Evolutionary conservation across 2,888 invertebrate genomes (phyloP).

Genomic region (Eurois occulta): DNA sequence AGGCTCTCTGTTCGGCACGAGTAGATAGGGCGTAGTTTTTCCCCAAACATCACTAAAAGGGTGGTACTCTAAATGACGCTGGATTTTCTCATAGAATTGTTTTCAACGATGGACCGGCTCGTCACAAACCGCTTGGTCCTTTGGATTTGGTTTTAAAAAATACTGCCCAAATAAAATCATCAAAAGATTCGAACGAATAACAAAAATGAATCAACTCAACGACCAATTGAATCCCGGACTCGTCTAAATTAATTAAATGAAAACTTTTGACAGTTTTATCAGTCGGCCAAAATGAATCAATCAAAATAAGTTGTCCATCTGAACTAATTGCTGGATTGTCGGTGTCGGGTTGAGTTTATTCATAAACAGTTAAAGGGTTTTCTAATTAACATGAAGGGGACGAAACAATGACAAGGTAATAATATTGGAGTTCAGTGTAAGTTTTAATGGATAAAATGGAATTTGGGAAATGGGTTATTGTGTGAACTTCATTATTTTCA

Average conservation of each 20-base stretch:
- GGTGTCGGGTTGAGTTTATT: slow-evolving; percentile 57
- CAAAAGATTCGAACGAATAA: background rate
- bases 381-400: slow-evolving; percentile 67
- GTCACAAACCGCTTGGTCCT: background rate
- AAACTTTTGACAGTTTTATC: slow-evolving; percentile 46
- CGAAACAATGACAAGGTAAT: slow-evolving; percentile 23
- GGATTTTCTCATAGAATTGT: background rate
- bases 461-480: background rate
- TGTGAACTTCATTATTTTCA: background rate
- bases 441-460: slow-evolving; percentile 31
- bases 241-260: slow-evolving; percentile 35
- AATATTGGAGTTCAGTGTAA: slow-evolving; percentile 32
- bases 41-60: background rate
- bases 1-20: too few relatives aligned
- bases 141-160: background rate
- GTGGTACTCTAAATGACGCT: background rate
- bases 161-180: background rate
- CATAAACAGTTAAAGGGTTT: slow-evolving; percentile 64
- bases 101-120: too few relatives aligned
- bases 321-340: slow-evolving; percentile 57
- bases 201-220: slow-evolving; percentile 32
- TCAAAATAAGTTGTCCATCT: slow-evolving; percentile 46
- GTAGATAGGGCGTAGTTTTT: background rate
- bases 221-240: slow-evolving; percentile 17
- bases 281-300: slow-evolving; percentile 42